phyloP scores from a whole-genome alignment of 2,797 vertebrate species.

The Odontamblyopus lacepedii region DNA sequence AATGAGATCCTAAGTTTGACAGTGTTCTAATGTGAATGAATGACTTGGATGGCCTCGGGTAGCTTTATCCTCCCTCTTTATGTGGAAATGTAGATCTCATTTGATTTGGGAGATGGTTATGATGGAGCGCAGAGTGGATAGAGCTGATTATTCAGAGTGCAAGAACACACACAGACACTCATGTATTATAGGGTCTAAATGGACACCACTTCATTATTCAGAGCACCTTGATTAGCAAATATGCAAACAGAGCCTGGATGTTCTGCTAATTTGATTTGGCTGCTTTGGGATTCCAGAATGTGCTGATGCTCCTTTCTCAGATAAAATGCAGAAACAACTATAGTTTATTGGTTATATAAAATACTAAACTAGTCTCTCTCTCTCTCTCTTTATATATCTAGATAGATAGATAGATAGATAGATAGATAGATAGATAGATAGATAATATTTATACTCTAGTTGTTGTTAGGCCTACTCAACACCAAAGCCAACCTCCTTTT shows the following conservation, averaged over 20 bases:
- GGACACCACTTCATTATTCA: constrained; percentile 10
- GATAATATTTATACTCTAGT: too few species aligned
- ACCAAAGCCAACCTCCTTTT: too few species aligned
- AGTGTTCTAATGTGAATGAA: constrained; percentile 41
- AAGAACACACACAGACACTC: not conserved
- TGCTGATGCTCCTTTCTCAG: too few species aligned
- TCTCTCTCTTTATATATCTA: too few species aligned
- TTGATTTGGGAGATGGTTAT: constrained; percentile 36
- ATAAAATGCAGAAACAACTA: not conserved
- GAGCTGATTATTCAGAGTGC: not conserved
- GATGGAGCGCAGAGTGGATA: constrained; percentile 3
- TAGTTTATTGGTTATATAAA: not conserved
- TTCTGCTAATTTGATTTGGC: not conserved
- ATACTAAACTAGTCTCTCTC: not conserved
- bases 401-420: too few species aligned
- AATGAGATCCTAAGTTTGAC: constrained; percentile 5
- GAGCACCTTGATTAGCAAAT: constrained; percentile 8
- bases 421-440: too few species aligned
- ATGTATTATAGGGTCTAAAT: not conserved
- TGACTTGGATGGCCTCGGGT: constrained; percentile 29
- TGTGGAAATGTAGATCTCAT: constrained; percentile 33
- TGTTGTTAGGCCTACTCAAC: too few species aligned
- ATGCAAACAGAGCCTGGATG: not conserved
- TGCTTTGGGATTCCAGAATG: too few species aligned
- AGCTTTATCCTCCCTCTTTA: constrained; percentile 35